Base-by-base conservation (phyloP, 2,888 invertebrate species). In the Coelinius sp. region DNA sequence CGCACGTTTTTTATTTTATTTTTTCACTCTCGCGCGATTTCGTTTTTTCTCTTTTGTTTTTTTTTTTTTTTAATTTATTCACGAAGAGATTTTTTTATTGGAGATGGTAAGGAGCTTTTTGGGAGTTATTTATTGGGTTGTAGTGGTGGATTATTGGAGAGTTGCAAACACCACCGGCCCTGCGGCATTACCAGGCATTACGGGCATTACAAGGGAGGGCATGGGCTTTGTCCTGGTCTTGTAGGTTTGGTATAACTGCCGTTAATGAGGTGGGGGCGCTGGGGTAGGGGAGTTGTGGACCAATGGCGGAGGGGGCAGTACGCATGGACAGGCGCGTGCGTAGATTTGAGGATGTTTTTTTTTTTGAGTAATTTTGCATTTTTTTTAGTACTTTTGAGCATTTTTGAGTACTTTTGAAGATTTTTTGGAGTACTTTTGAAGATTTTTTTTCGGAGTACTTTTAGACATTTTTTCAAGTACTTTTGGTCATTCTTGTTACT, bases 201-300 rank as follows among this genome's bases (percentile, higher is more conserved):
- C n/a, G n/a, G n/a, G n/a, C n/a, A n/a, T 41, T 41, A 41, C 41
- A 76, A 79, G 77, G 77, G 77, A 76, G 76, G 78, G 78, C 78
- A 78, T 76, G 74, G 75, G 80, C 81, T 63, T 31, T 59, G 31
- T 59, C 82, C 79, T 79, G 81, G 78, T 67, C 79, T 79, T 8
- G 17, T 8, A 76, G 73, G 77, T 80, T 80, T 41, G 79, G 76
- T 71, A 68, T 67, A 78, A 41, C n/a, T n/a, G n/a, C 52, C 31
- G 17, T 17, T 31, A 17, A 14, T 31, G 14, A n/a, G 24, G 53
- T 14, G 31, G 12, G 5, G 22, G 22, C 52, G 52, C 52, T 8
- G 20, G 1, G 20, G 49, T 10, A 17, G 10, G 20, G 20, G 5
- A 17, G n/a, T n/a, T n/a, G n/a, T n/a, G n/a, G n/a, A n/a, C n/a